Evolutionary conservation across 2,797 vertebrate genomes (phyloP).

Genomic region (Platyrinchus mystaceus): DNA sequence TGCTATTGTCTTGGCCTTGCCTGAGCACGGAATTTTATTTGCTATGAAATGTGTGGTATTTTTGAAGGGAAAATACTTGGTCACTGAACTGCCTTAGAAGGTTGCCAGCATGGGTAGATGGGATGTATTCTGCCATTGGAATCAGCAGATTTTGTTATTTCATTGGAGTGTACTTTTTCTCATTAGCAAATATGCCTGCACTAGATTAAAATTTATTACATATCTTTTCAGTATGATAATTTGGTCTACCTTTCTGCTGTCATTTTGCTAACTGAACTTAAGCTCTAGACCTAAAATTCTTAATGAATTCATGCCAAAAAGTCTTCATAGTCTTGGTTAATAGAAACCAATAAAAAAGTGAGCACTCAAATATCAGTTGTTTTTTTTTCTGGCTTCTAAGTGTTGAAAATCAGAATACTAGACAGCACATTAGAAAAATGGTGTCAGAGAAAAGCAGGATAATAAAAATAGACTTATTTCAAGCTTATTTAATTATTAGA

Average conservation of each 20-base stretch:
- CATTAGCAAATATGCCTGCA: not conserved
- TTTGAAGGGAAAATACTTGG: not conserved
- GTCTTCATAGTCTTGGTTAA: not conserved
- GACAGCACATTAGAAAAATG: not conserved
- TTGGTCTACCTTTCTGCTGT: not conserved
- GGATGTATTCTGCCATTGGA: not conserved
- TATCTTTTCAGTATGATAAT: not conserved
- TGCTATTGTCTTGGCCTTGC: not conserved
- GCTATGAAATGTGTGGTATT: not conserved
- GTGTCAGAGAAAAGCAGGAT: not conserved
- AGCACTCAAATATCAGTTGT: accelerated
- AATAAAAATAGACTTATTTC: not conserved
- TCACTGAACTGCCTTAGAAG: not conserved
- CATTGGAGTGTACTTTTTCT: not conserved
- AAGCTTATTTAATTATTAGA: not conserved
- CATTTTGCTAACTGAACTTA: not conserved
- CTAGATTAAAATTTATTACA: not conserved
- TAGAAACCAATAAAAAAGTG: not conserved
- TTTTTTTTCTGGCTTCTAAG: not conserved
- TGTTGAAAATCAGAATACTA: not conserved
- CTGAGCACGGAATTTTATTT: not conserved
- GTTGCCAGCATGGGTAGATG: not conserved
- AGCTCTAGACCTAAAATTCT: not conserved
- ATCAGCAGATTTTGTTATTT: not conserved
- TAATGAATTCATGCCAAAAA: not conserved